phyloP scores from a whole-genome alignment of 2,797 vertebrate genomes.

The Crenuchus spilurus region DNA sequence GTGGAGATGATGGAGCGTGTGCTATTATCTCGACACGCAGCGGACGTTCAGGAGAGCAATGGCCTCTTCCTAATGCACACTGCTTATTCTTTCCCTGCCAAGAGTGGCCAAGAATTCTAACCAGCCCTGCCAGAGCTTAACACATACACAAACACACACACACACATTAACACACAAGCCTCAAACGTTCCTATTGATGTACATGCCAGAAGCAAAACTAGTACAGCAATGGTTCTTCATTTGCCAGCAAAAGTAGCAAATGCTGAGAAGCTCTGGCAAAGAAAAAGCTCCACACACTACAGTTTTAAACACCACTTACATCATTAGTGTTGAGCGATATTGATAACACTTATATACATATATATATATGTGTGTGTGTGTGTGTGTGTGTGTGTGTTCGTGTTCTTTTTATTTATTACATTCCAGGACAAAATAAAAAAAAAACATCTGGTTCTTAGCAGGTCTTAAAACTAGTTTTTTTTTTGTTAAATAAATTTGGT shows the following conservation, averaged over 20 bases:
- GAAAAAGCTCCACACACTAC: neutral
- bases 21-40: constrained; percentile 32
- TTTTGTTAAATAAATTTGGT: too few species aligned
- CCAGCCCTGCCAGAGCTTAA: neutral
- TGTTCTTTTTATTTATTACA: too few species aligned
- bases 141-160: neutral
- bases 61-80: constrained; percentile 7
- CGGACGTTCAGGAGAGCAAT: constrained; percentile 24
- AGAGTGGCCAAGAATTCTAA: neutral
- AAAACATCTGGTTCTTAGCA: too few species aligned
- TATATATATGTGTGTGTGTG: too few species aligned
- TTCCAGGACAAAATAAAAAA: too few species aligned
- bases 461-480: too few species aligned
- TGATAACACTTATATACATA: too few species aligned
- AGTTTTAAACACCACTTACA: neutral
- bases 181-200: neutral
- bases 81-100: constrained; percentile 13
- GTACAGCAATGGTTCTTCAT: neutral
- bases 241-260: neutral
- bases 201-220: neutral
- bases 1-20: constrained; percentile 33
- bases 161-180: neutral
- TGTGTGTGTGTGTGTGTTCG: too few species aligned
- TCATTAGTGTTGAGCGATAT: too few species aligned
- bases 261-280: neutral